phyloP scores from a whole-genome alignment of 2,113 vertebrate species.

The Prietella phreatophila region DNA sequence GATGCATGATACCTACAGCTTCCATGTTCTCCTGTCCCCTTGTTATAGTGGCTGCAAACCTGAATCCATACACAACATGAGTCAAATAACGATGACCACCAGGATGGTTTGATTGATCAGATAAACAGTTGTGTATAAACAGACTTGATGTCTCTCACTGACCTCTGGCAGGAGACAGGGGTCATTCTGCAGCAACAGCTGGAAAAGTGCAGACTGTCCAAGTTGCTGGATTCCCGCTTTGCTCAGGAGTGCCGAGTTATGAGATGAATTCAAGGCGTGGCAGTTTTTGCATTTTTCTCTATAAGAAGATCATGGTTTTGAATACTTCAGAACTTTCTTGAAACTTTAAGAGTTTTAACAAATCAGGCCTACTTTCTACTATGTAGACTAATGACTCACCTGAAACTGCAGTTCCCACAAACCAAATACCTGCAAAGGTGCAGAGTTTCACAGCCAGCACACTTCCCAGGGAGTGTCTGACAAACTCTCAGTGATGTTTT shows the following conservation, averaged over 20 bases:
- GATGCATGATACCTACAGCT: constrained; percentile 60
- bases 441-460: constrained; percentile 57
- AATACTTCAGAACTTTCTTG: neutral
- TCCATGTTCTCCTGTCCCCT: constrained; percentile 65
- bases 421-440: constrained; percentile 70
- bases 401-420: constrained; percentile 66
- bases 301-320: neutral
- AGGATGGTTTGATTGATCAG: neutral
- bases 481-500: constrained; percentile 68
- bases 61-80: constrained; percentile 39
- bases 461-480: constrained; percentile 53
- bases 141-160: neutral
- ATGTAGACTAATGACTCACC: constrained; percentile 57
- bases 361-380: neutral
- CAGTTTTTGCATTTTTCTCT: constrained; percentile 69
- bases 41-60: constrained; percentile 76
- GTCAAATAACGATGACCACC: neutral
- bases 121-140: neutral
- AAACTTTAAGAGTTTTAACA: neutral
- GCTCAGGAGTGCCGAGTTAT: constrained; percentile 61
- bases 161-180: constrained; percentile 73
- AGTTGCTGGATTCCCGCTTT: constrained; percentile 54
- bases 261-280: constrained; percentile 55
- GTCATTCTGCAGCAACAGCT: constrained; percentile 75
- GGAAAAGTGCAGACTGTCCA: constrained; percentile 65